Evolutionary conservation across 2,113 vertebrate genomes (phyloP), one percentile per base, ranked within the genome.

Genomic region (Burhinus oedicnemus): DNA sequence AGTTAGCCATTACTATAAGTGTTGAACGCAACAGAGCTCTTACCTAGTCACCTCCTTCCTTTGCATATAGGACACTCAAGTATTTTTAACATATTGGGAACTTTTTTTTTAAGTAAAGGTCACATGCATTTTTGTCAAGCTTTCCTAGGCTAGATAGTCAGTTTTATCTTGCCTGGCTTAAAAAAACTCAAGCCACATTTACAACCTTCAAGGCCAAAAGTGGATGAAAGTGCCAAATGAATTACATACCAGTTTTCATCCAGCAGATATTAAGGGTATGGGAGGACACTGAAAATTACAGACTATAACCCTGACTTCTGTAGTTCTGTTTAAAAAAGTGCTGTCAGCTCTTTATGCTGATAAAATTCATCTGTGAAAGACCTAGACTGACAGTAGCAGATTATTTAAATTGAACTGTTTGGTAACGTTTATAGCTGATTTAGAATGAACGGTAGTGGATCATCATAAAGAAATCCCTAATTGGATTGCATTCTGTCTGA

Each of bases 401-500:
- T 95, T 64, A 76, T 61, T 90, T 82, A 54, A 95, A 79, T 72
- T 8, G 77, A 95, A 54, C 11, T 84, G 51, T 70, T 88, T 89
- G 45, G 82, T 78, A 86, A 91, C 74, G 89, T 95, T 89, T 91
- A 75, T 87, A 94, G 83, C 27, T 78, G 65, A 20, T 55, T 83
- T 95, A 75, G 36, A 93, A 74, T 60, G 15, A 94, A 76, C 21
- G 72, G 8, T 77, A 97, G 81, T 60, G 45, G 26, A 72, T 91
- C 69, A 96, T 70, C n/a, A 87, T 66, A 93, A 97, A 90, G 69
- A 86, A 96, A 86, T 83, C 42, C n/a, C 42, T 96, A 79, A 87
- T 25, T 93, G 49, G 12, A 51, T 95, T 91, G 51, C 9, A 4
- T 80, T 88, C 51, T 95, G 34, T 60, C 51, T 88, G 81, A 93